phyloP scores from a whole-genome alignment of 2,113 vertebrate genomes.

The Callipepla californica region DNA sequence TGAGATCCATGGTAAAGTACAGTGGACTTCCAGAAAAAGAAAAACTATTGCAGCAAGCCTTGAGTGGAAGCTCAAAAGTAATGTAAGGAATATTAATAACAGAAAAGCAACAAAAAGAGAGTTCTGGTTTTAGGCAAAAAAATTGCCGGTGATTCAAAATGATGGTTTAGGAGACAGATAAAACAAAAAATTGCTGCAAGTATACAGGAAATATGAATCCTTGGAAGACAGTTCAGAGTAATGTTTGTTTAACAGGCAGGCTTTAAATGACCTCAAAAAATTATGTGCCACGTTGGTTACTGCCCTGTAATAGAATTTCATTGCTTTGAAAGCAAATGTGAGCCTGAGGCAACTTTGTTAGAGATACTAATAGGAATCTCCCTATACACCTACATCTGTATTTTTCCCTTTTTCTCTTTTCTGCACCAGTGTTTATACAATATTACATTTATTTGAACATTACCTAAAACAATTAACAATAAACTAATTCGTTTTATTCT shows the following conservation, averaged over 20 bases:
- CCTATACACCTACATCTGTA: neutral
- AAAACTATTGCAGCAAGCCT: constrained; percentile 29
- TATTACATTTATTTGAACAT: neutral
- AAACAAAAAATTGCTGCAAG: constrained; percentile 15
- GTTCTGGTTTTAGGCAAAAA: constrained; percentile 56
- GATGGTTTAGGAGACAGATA: neutral
- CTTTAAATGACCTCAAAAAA: constrained; percentile 38
- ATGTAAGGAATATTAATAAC: constrained; percentile 65
- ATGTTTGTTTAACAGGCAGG: constrained; percentile 22
- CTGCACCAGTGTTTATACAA: neutral
- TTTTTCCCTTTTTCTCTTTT: neutral
- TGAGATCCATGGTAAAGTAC: constrained; percentile 32
- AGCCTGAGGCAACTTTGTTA: neutral
- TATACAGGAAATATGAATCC: constrained; percentile 20
- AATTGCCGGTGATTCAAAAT: neutral
- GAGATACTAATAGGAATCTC: neutral
- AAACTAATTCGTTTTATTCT: neutral
- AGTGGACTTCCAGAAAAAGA: constrained; percentile 26
- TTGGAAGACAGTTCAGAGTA: neutral
- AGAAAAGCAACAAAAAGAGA: constrained; percentile 51
- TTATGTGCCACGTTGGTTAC: neutral
- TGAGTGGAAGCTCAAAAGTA: constrained; percentile 46
- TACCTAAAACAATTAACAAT: neutral
- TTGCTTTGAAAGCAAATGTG: neutral
- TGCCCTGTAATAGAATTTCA: neutral